A percentile compares a stretch with the other conserved stretches of the same genome.
Conservation (phyloP, 1,140 invertebrate genomes). For the Neotoxoptera formosana region DNA sequence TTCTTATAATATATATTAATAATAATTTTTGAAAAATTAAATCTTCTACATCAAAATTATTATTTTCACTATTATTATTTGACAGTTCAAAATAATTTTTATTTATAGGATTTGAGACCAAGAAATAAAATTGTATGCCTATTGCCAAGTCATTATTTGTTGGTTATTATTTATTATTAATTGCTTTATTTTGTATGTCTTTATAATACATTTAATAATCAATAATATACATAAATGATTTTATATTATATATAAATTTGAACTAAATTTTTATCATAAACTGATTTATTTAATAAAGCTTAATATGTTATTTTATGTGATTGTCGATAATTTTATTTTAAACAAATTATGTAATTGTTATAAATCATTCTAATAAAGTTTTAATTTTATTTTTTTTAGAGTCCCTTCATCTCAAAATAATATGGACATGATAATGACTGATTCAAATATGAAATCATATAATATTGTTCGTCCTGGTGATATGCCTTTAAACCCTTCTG, state of each 20-base stretch:
- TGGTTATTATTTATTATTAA: background rate
- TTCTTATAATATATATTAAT: no score
- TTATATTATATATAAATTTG: background rate
- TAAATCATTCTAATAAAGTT: background rate
- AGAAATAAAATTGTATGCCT: background rate
- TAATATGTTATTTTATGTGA: background rate
- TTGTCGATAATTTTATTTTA: background rate
- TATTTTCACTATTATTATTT: no score
- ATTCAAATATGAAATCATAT: slow-evolving; percentile 47
- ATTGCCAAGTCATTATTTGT: background rate
- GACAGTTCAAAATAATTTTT: background rate
- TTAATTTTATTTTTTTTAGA: background rate
- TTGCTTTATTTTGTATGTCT: background rate
- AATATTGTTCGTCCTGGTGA: slow-evolving; percentile 69
- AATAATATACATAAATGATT: background rate
- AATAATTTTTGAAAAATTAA: background rate
- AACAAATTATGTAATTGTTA: background rate
- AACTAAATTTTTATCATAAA: background rate
- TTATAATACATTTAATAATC: background rate
- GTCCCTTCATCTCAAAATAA: slow-evolving; percentile 43
- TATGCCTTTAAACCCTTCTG: slow-evolving; percentile 82
- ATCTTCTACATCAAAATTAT: background rate
- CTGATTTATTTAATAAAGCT: background rate
- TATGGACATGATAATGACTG: slow-evolving; percentile 52
- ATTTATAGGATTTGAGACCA: background rate